Base-by-base conservation (phyloP, 2,888 invertebrate genomes). In the Cephus runcator region DNA sequence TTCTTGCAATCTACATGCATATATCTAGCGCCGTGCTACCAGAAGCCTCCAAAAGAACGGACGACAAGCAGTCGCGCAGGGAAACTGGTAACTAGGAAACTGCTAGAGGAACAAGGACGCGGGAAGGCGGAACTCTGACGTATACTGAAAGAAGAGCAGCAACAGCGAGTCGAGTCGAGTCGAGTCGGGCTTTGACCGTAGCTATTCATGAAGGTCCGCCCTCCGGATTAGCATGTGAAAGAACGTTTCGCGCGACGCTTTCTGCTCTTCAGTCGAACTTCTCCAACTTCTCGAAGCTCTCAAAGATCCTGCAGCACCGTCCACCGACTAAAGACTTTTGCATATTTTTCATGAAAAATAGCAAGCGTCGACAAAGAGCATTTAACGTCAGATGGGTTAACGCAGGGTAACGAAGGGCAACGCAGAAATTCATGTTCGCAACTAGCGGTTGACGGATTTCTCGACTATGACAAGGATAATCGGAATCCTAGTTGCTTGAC, bases 211-310 rank as follows among this genome's bases (percentile, higher is more conserved):
- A 89, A 88, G 87, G 86, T 84, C 86, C 84, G 87, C 84, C 86
- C 86, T 87, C 82, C 84, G 87, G 87, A 90, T 90, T 90, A 90
- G 89, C 90, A 90, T 90, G 90, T 90, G 90, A 90, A 90, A 91
- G 90, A 90, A 89, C 88, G 88, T 88, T 89, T 89, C 88, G 87
- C 87, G 84, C 88, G 83, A 85, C 85, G 86, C 86, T 88, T 86
- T 86, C 85, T 85, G 84, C 83, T 83, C 81, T 80, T 81, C 81
- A 76, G 69, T 75, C 15, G 40, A 40, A 40, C 79, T 81, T 79
- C 80, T 74, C 69, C 73, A 69, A 68, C 79, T 34, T 79, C 69
- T 69, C 69, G 69, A 69, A 68, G 40, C 30, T 34, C 69, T 73
- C 11, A 30, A 69, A 69, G 31, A 30, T 33, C 69, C 31, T 15